A percentile compares a stretch with the other conserved stretches of the same genome.
Conservation (phyloP, 1,140 invertebrate genomes). For the Drosophila oshimai region DNA sequence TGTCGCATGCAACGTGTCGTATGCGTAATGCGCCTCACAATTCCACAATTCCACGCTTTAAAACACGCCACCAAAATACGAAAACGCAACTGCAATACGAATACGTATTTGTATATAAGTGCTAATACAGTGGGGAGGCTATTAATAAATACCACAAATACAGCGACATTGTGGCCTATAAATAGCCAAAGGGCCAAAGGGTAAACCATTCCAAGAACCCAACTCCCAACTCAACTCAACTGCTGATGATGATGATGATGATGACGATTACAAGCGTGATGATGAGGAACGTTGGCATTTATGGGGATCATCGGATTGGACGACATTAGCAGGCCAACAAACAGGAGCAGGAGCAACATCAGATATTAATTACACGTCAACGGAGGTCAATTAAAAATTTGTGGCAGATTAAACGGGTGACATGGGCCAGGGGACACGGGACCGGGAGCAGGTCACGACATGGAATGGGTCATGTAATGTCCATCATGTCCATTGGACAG, state of each 20-base stretch:
- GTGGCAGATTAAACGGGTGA: conserved; percentile 42
- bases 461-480: neutral
- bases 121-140: conserved; percentile 1
- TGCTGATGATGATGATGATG: neutral
- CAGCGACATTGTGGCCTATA: conserved; percentile 14
- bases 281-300: conserved; percentile 22
- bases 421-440: too few species aligned
- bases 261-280: neutral
- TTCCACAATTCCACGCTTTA: neutral
- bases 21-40: conserved; percentile 19
- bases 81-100: neutral
- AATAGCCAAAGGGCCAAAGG: conserved; percentile 18
- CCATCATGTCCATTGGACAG: too few species aligned
- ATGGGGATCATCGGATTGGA: conserved; percentile 28
- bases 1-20: conserved; percentile 27
- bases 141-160: conserved; percentile 34
- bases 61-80: neutral
- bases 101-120: neutral
- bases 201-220: neutral
- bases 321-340: neutral
- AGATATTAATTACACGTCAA: conserved; percentile 51
- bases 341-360: conserved; percentile 14
- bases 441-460: conserved; percentile 13
- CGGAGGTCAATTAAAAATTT: conserved; percentile 50
- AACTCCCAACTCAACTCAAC: neutral